phyloP scores from a whole-genome alignment of 2,888 invertebrate genomes.

The Matsumyia berberina region DNA sequence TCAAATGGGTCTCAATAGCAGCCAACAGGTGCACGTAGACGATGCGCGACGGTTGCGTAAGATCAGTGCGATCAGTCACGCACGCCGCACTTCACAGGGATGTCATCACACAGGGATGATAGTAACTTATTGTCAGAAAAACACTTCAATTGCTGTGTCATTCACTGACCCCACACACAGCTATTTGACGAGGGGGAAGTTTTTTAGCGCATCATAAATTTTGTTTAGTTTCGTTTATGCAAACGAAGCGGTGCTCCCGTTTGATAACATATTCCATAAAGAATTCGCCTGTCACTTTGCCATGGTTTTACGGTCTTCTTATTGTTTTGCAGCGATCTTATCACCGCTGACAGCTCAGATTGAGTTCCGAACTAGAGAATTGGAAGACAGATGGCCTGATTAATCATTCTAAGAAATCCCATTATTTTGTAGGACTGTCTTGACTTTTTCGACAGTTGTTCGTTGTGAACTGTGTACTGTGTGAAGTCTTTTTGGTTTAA shows the following conservation, averaged over 20 bases:
- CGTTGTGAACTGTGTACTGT: neutral
- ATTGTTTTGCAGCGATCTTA: slow-evolving; percentile 29
- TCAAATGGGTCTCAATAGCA: slow-evolving; percentile 9
- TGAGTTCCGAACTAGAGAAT: slow-evolving; percentile 37
- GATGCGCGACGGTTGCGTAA: slow-evolving; percentile 32
- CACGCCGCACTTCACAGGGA: neutral
- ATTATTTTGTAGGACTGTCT: slow-evolving; percentile 20
- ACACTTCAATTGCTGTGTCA: too few relatives aligned
- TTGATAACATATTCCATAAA: slow-evolving; percentile 40
- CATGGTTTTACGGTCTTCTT: slow-evolving; percentile 33
- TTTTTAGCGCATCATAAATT: slow-evolving; percentile 32
- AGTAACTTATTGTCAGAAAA: neutral
- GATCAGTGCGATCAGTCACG: neutral
- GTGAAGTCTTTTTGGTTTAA: too few relatives aligned
- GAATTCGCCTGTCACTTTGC: slow-evolving; percentile 4
- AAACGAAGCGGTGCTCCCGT: slow-evolving; percentile 53
- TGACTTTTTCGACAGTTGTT: neutral
- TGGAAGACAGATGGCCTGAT: slow-evolving; percentile 25
- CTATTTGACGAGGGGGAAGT: neutral
- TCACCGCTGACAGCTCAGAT: slow-evolving; percentile 51
- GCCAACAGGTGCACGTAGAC: slow-evolving; percentile 37
- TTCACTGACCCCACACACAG: slow-evolving; percentile 38
- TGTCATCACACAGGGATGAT: slow-evolving; percentile 36
- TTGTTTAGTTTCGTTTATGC: slow-evolving; percentile 12
- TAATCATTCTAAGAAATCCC: slow-evolving; percentile 47